Evolutionary conservation across 2,797 vertebrate genomes (phyloP).

Genomic region (Chelon auratus): DNA sequence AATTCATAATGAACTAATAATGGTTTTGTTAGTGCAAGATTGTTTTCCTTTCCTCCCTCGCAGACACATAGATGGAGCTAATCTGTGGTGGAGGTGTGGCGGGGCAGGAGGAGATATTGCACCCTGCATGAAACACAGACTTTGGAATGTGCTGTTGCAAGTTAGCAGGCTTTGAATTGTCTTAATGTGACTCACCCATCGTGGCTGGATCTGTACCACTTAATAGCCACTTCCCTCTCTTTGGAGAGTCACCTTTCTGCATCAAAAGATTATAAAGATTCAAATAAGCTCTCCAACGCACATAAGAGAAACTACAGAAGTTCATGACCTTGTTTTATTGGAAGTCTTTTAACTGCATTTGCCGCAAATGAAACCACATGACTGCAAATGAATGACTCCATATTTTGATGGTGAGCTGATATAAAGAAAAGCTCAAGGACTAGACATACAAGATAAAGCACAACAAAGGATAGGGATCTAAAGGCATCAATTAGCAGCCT

Average conservation of each 20-base stretch:
- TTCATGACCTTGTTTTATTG: constrained; percentile 48
- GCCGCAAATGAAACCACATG: constrained; percentile 44
- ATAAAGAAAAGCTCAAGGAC: constrained; percentile 65
- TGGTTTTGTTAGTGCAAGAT: constrained; percentile 90
- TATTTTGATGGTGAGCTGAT: constrained; percentile 57
- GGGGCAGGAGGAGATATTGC: constrained; percentile 88
- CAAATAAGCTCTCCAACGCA: constrained; percentile 41
- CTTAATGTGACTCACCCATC: constrained; percentile 88
- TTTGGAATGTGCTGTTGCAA: constrained; percentile 85
- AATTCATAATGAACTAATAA: constrained; percentile 94
- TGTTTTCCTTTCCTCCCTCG: constrained; percentile 83
- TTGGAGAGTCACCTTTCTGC: constrained; percentile 87
- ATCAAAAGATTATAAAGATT: constrained; percentile 84
- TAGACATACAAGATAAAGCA: constrained; percentile 44
- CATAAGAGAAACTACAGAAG: constrained; percentile 26
- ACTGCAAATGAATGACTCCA: constrained; percentile 62
- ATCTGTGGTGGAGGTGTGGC: constrained; percentile 94
- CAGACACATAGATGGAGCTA: constrained; percentile 87
- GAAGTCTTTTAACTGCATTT: constrained; percentile 43
- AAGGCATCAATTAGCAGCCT: constrained; percentile 66
- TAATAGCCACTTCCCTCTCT: constrained; percentile 84
- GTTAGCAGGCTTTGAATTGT: constrained; percentile 84
- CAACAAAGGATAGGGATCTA: constrained; percentile 64
- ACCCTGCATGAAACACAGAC: constrained; percentile 89
- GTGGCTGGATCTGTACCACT: constrained; percentile 89